Base-by-base conservation (phyloP, 2,113 vertebrate species). In the Pao palembangensis region DNA sequence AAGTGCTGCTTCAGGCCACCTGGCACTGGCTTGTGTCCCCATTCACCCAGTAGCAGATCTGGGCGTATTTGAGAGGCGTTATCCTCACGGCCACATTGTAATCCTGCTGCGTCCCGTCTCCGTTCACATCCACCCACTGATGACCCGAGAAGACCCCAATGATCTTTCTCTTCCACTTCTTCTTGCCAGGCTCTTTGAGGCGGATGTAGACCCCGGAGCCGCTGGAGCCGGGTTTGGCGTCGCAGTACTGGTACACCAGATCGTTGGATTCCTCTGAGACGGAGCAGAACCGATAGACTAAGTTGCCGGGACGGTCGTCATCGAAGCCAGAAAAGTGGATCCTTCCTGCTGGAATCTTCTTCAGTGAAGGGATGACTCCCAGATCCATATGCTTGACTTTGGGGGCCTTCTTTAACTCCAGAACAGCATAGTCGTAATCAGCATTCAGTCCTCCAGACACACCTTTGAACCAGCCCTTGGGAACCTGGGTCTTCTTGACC, bases 251-350 rank as follows among this genome's bases (percentile, higher is more conserved):
- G 71, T 98, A 98, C 70, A 98, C 88, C 56, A 99, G 88, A 61
- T 98, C 95, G 0, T 5, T 92, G 72, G 96, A 98, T 76, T 98
- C 97, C 4, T 96, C 93, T 0, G 95, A 95, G 65, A 99, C 93
- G 0, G 94, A 93, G 73, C 97, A 99, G 80, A 98, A 99, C 2
- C 97, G 91, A 62, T 99, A 98, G 59, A 98, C 95, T 76, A 98
- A 69, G 71, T 95, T 91, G 13, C 92, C 96, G 0, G 91, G 90
- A 10, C 94, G 81, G 70, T 98, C 97, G 0, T 90, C 88, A n/a
- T 99, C 97, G 23, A 98, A 98, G 25, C 96, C 95, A 0, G 97
- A 99, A 87, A 99, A 99, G 83, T 99, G 97, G 84, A 99, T 96
- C 85, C 93, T 92, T 17, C 93, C 94, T 0, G 94, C 91, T 0